Evolutionary conservation across 2,888 invertebrate species (phyloP).

Genomic region (Nemoura dubitans): DNA sequence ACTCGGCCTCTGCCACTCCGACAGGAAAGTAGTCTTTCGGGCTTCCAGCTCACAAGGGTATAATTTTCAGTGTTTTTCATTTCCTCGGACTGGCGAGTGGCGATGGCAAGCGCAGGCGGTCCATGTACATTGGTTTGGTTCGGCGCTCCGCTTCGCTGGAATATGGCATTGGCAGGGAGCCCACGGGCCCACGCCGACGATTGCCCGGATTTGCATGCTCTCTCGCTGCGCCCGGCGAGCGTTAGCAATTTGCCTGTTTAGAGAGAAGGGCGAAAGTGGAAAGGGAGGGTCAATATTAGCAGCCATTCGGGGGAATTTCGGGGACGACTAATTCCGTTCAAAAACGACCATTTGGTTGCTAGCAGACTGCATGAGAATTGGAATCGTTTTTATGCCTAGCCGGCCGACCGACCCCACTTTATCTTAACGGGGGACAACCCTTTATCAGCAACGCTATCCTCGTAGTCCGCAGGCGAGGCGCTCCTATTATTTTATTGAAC

Average conservation of each 20-base stretch:
- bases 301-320: conserved; percentile 22
- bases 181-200: not conserved
- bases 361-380: conserved; percentile 16
- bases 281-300: conserved; percentile 32
- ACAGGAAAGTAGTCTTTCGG: too few species aligned
- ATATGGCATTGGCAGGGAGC: conserved; percentile 19
- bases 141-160: too few species aligned
- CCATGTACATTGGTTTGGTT: not conserved
- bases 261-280: conserved; percentile 19
- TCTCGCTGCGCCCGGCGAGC: not conserved
- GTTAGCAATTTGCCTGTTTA: conserved; percentile 24
- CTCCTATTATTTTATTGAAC: not conserved
- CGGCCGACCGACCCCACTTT: conserved; percentile 3
- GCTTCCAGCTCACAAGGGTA: not conserved
- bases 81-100: not conserved
- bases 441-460: not conserved
- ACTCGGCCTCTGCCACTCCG: not conserved
- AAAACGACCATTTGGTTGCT: conserved; percentile 7
- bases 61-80: conserved; percentile 20
- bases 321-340: conserved; percentile 29
- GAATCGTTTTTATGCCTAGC: not conserved
- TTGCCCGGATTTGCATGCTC: conserved; percentile 29
- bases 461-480: not conserved
- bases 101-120: not conserved
- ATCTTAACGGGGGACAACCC: conserved; percentile 16